Conservation (phyloP, 2,797 vertebrate genomes). For the Thunnus albacares region DNA sequence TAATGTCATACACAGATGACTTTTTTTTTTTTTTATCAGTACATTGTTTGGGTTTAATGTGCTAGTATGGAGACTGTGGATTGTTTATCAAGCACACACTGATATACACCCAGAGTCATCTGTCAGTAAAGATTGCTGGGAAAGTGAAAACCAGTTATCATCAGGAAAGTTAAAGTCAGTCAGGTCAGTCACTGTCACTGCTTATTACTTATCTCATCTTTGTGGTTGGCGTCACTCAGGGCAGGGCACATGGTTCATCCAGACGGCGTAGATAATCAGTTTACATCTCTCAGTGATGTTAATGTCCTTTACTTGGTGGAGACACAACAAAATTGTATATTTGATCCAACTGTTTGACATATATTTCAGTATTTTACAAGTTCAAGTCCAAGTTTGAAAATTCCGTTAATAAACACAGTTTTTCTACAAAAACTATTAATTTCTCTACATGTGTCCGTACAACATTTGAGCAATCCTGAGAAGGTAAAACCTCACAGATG, state of each 20-base stretch:
- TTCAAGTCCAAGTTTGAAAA: not conserved
- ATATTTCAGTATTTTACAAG: not conserved
- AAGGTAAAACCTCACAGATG: conserved; percentile 2
- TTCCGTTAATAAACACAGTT: too few species aligned
- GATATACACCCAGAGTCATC: not conserved
- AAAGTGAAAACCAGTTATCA: too few species aligned
- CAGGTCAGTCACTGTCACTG: not conserved
- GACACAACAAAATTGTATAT: not conserved
- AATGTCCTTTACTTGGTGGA: not conserved
- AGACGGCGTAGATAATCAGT: not conserved
- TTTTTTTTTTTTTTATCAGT: not conserved
- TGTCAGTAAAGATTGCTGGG: too few species aligned
- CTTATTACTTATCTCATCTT: not conserved
- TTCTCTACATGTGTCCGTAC: not conserved
- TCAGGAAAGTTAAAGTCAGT: not conserved
- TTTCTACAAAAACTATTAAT: too few species aligned
- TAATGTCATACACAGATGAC: not conserved
- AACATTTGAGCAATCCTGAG: not conserved
- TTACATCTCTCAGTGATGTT: conserved; percentile 4
- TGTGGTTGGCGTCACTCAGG: not conserved
- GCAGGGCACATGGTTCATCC: not conserved
- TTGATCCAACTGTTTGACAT: not conserved
- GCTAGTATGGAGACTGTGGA: not conserved
- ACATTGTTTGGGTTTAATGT: not conserved
- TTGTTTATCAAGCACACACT: not conserved